A percentile compares a stretch with the other conserved stretches of the same genome.
phyloP scores from a whole-genome alignment of 2,113 vertebrate genomes.

The Galemys pyrenaicus region DNA sequence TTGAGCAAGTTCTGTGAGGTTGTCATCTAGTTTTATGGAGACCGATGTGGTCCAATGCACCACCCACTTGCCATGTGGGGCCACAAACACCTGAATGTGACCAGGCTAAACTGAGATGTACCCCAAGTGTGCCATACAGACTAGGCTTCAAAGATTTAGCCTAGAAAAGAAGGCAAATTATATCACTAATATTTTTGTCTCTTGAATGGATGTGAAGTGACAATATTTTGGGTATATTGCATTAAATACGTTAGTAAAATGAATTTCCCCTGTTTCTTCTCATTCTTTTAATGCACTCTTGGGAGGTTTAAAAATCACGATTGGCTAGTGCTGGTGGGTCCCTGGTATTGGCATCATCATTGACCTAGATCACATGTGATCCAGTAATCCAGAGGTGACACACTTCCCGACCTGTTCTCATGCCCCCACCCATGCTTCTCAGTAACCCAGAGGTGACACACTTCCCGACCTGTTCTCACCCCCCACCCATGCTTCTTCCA shows the following conservation, averaged over 20 bases:
- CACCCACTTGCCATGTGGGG: too few relatives aligned
- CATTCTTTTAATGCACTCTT: not conserved
- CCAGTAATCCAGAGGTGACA: not conserved
- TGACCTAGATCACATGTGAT: not conserved
- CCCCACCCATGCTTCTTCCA: not conserved
- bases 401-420: not conserved
- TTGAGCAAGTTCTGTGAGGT: not conserved
- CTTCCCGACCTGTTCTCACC: not conserved
- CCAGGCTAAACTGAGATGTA: not conserved
- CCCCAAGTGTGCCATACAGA: not conserved
- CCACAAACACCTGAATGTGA: not conserved
- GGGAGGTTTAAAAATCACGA: not conserved
- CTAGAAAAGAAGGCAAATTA: not conserved
- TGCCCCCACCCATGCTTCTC: not conserved
- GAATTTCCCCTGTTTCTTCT: not conserved
- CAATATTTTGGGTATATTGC: not conserved
- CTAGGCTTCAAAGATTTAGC: not conserved
- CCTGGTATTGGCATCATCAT: not conserved
- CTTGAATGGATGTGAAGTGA: not conserved
- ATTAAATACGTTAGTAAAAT: not conserved
- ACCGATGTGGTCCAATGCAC: accelerated
- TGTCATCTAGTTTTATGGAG: not conserved
- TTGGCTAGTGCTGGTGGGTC: not conserved
- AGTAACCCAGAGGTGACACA: not conserved
- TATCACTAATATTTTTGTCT: not conserved